phyloP scores from a whole-genome alignment of 2,113 vertebrate species.

The Neodontobutis hainanensis region DNA sequence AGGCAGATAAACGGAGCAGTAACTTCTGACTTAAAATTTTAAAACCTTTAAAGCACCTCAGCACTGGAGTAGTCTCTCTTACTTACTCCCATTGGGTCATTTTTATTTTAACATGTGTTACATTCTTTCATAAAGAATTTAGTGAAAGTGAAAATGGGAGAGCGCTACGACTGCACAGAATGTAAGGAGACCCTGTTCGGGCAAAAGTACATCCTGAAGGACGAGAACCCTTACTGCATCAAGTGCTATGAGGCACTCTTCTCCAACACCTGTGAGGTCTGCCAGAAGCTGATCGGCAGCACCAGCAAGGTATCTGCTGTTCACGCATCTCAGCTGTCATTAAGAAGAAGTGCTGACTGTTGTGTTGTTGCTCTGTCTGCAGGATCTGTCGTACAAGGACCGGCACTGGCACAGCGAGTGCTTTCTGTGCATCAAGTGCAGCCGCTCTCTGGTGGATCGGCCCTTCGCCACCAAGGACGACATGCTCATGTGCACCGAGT shows the following conservation, averaged over 20 bases:
- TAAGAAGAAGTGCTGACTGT: not conserved
- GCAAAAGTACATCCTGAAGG: conserved; percentile 90
- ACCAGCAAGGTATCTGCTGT: conserved; percentile 84
- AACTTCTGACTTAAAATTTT: too few relatives aligned
- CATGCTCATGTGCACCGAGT: conserved; percentile 90
- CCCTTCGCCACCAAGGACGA: conserved; percentile 93
- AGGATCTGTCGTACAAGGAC: conserved; percentile 97
- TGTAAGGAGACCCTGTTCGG: conserved; percentile 91
- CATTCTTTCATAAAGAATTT: not conserved
- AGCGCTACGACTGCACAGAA: conserved; percentile 89
- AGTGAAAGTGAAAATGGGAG: conserved; percentile 79
- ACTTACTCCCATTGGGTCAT: too few relatives aligned
- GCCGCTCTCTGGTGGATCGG: conserved; percentile 87
- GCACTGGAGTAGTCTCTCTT: too few relatives aligned
- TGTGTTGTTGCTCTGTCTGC: conserved; percentile 14
- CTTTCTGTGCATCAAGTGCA: conserved; percentile 91
- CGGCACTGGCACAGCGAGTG: conserved; percentile 96
- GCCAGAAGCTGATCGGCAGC: conserved; percentile 87
- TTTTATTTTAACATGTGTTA: too few relatives aligned
- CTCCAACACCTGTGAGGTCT: conserved; percentile 89
- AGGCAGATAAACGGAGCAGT: too few relatives aligned
- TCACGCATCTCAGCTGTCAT: not conserved
- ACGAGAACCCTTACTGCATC: conserved; percentile 89
- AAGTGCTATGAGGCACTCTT: conserved; percentile 91
- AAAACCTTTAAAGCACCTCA: too few relatives aligned